These are phyloP conservation scores for Lithophane leautieri DNA, from an alignment of 2,888 invertebrate species.

Conservation along the genomic window DNA sequence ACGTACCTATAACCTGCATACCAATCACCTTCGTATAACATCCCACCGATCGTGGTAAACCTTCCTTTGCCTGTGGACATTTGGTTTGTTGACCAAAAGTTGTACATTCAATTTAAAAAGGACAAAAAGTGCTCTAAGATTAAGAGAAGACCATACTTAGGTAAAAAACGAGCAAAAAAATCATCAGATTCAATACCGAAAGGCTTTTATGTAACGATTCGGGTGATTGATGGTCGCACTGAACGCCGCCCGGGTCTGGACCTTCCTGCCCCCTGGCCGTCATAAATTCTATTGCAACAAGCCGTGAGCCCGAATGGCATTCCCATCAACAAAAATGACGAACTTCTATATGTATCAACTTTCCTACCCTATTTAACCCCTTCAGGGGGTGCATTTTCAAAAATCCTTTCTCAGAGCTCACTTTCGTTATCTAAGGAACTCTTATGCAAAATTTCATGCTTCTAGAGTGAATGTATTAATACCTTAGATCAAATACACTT, in stretches of 20 bases:
- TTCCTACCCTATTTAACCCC: neutral
- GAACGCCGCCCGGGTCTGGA: neutral
- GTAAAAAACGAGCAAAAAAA: neutral
- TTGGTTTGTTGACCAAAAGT: neutral
- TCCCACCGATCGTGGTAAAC: conserved; percentile 83
- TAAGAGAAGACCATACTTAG: neutral
- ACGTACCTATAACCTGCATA: conserved; percentile 84
- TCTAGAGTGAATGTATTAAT: neutral
- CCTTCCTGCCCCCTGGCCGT: neutral
- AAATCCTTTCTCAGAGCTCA: neutral
- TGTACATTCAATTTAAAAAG: neutral
- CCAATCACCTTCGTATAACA: conserved; percentile 92
- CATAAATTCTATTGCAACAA: neutral
- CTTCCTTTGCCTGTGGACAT: conserved; percentile 86
- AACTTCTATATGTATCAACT: neutral
- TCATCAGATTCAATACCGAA: neutral
- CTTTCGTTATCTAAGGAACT: neutral
- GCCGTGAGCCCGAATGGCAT: neutral
- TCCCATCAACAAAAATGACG: neutral
- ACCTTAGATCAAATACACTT: too few relatives aligned
- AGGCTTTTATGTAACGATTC: neutral
- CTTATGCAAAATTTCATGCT: neutral
- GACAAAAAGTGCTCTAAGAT: neutral
- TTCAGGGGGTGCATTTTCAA: neutral
- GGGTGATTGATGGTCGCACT: too few relatives aligned